Evolutionary conservation across 2,888 invertebrate genomes (phyloP).

Genomic region (Eugnorisma glareosa): DNA sequence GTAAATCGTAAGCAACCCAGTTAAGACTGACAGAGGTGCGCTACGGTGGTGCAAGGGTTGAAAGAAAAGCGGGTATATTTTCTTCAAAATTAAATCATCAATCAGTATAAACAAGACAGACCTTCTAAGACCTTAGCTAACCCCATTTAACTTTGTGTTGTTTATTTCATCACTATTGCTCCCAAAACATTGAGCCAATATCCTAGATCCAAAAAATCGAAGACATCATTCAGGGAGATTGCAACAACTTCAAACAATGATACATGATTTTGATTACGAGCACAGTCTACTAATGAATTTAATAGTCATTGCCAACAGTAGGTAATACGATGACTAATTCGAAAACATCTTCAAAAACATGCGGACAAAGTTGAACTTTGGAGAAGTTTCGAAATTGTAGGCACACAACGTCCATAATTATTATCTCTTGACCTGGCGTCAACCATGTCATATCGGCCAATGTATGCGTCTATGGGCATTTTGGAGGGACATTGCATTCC

Average conservation of each 20-base stretch:
- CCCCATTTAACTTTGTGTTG: background rate
- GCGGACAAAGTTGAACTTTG: background rate
- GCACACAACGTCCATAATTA: background rate
- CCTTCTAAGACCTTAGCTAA: background rate
- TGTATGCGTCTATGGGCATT: background rate
- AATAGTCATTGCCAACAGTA: background rate
- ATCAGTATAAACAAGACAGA: background rate
- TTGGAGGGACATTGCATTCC: background rate
- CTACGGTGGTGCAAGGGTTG: constrained; percentile 27
- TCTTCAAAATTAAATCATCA: background rate
- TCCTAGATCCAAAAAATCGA: background rate
- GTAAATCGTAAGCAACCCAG: constrained; percentile 85
- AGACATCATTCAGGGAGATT: background rate
- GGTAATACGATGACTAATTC: background rate
- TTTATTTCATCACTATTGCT: background rate
- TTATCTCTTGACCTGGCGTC: background rate
- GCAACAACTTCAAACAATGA: background rate
- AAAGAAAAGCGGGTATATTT: constrained; percentile 5
- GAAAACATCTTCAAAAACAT: background rate
- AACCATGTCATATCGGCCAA: background rate
- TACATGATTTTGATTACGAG: background rate
- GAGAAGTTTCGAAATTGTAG: background rate
- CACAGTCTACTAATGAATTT: background rate
- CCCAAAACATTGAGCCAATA: background rate
- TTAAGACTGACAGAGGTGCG: constrained; percentile 78